Evolutionary conservation across 2,888 invertebrate genomes (phyloP).

Genomic region (Heliconius ethilla): DNA sequence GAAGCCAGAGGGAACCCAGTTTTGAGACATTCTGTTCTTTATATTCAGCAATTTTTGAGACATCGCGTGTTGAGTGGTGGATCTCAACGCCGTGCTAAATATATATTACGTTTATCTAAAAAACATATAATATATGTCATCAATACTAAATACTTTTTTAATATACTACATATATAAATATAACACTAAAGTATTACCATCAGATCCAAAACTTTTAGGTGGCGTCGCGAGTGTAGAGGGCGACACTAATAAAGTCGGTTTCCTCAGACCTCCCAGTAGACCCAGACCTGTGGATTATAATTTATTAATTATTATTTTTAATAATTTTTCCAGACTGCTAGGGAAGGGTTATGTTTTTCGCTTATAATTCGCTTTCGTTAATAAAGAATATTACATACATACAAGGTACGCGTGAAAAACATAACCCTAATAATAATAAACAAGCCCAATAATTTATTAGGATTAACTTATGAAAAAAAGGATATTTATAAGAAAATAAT

Average conservation of each 20-base stretch:
- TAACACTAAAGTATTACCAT: constrained; percentile 58
- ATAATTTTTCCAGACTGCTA: too few species aligned
- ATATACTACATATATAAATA: background rate
- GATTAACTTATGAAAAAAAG: background rate
- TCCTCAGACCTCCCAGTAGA: constrained; percentile 68
- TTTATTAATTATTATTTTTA: background rate
- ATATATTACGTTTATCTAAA: too few species aligned
- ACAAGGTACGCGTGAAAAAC: too few species aligned
- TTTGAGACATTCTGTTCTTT: background rate
- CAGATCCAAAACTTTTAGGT: constrained; percentile 74
- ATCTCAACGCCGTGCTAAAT: background rate
- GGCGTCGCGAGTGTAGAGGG: constrained; percentile 65
- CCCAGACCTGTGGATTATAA: constrained; percentile 58
- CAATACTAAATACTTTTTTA: too few species aligned
- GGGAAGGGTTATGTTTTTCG: too few species aligned
- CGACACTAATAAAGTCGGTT: constrained; percentile 67
- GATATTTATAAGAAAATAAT: background rate
- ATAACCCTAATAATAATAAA: too few species aligned
- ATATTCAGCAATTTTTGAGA: background rate
- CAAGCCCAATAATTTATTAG: too few species aligned
- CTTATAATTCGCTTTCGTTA: too few species aligned
- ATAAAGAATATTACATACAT: too few species aligned
- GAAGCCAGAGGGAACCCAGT: background rate
- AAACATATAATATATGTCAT: too few species aligned
- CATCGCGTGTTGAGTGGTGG: background rate